These are phyloP conservation scores for Amphipyra tragopoginis DNA, from an alignment of 2,888 invertebrate species.

Conservation along the genomic window DNA sequence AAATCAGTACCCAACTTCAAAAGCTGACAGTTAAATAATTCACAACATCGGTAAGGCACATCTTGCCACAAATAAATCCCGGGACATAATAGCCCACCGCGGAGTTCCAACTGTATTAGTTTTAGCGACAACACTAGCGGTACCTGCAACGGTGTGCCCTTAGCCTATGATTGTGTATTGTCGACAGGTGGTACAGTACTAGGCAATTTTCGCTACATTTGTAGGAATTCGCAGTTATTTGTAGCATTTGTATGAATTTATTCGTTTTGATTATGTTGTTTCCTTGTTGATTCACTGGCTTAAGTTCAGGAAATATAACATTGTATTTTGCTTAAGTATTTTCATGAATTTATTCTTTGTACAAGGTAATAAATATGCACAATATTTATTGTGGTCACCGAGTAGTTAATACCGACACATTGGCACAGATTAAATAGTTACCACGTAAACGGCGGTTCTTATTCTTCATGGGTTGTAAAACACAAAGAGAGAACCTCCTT, in stretches of 20 bases:
- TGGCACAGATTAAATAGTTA: too few relatives aligned
- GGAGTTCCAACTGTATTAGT: slow-evolving; percentile 61
- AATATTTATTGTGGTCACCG: too few relatives aligned
- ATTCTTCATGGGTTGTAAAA: too few relatives aligned
- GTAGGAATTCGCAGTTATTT: slow-evolving; percentile 32
- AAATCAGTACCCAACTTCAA: slow-evolving; percentile 31
- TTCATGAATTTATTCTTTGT: too few relatives aligned
- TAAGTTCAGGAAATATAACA: neutral
- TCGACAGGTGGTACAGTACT: slow-evolving; percentile 50
- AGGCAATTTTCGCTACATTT: slow-evolving; percentile 51
- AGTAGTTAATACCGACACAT: too few relatives aligned
- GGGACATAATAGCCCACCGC: slow-evolving; percentile 61
- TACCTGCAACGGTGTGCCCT: slow-evolving; percentile 65
- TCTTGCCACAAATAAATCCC: slow-evolving; percentile 53
- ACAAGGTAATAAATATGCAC: too few relatives aligned
- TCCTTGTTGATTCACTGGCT: slow-evolving; percentile 18
- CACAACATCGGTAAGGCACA: slow-evolving; percentile 43
- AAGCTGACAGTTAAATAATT: slow-evolving; percentile 39
- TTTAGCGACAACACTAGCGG: slow-evolving; percentile 65
- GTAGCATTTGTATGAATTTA: slow-evolving; percentile 26
- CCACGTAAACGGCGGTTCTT: too few relatives aligned
- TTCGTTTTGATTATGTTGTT: slow-evolving; percentile 38
- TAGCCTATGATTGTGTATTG: slow-evolving; percentile 58
- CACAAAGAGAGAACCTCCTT: too few relatives aligned
- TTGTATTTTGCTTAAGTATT: neutral